Percentiles rank a stretch among this genome's conserved stretches.
phyloP scores from a whole-genome alignment of 2,797 vertebrate genomes.

The Pangasius krempfi region DNA sequence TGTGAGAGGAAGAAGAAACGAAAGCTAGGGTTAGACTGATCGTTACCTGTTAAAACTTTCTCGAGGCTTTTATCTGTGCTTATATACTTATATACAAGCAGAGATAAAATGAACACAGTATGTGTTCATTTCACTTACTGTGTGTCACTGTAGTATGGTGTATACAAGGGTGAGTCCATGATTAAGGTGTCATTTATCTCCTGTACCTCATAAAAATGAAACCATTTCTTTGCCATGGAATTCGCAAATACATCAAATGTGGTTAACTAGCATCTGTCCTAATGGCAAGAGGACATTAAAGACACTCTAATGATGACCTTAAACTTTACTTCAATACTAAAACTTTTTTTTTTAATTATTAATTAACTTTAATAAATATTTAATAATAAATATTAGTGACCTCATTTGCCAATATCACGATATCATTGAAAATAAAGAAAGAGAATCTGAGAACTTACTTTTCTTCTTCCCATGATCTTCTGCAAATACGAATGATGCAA shows the following conservation, averaged over 20 bases:
- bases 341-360: background rate
- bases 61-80: constrained; percentile 8
- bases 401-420: background rate
- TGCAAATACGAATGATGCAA: background rate
- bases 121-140: background rate
- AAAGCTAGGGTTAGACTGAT: constrained; percentile 45
- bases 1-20: constrained; percentile 55
- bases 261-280: background rate
- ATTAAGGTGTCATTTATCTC: background rate
- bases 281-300: background rate
- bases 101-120: background rate
- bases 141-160: background rate
- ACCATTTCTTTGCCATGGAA: background rate
- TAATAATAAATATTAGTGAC: background rate
- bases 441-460: background rate
- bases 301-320: background rate
- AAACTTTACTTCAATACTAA: background rate
- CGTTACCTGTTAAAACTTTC: constrained; percentile 39
- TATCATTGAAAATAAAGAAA: background rate
- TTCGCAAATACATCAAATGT: background rate
- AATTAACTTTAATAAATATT: background rate
- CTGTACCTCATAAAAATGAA: background rate
- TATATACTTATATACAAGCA: constrained; percentile 2
- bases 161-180: background rate
- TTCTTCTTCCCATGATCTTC: background rate